Base-by-base conservation (phyloP, 2,797 vertebrate species). In the Phyllotis vaccarum region DNA sequence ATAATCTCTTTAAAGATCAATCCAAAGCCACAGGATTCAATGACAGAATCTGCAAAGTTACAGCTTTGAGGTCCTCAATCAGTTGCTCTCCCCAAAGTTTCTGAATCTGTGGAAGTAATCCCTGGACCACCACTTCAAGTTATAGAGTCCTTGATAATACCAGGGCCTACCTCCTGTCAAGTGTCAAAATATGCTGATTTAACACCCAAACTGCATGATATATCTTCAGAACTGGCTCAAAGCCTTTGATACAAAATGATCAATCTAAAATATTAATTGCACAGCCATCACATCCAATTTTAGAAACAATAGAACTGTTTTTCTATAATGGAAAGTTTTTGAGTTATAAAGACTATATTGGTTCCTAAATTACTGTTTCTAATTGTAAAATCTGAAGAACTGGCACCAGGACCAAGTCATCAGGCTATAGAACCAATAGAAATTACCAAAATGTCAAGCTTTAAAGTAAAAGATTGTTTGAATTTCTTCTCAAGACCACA, bases 321-420 rank as follows among this genome's bases (percentile, higher is more conserved):
- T n/a, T n/a, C n/a, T n/a, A n/a, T n/a, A n/a, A n/a, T n/a, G 17
- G 6, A 40, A 89, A 89, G 91, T 27, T 97, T 90, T 96, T 86
- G 85, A 81, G 80, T 94, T 16, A 74, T 96, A 89, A 96, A 95
- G 89, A 94, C 93, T 74, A 12, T 92, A 49, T 78, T 96, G 94
- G 85, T 46, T 24, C 95, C 95, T 83, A 43, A 46, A 22, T 78
- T 89, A 75, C 37, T 10, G 70, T 34, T 79, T 95, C 95, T 96
- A 54, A 92, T 89, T 6, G 29, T 83, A 91, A 95, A 94, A 82
- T 97, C 97, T 94, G 96, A 97, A 68, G n/a, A 95, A 79, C 54
- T 97, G 93, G 79, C 89, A 70, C 91, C 91, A 75, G 56, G 83
- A 86, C 95, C 95, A 56, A 21, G 81, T 86, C 86, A 91, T 89